Evolutionary conservation across 2,888 invertebrate species (phyloP).

Genomic region (Ophioninae sp.): DNA sequence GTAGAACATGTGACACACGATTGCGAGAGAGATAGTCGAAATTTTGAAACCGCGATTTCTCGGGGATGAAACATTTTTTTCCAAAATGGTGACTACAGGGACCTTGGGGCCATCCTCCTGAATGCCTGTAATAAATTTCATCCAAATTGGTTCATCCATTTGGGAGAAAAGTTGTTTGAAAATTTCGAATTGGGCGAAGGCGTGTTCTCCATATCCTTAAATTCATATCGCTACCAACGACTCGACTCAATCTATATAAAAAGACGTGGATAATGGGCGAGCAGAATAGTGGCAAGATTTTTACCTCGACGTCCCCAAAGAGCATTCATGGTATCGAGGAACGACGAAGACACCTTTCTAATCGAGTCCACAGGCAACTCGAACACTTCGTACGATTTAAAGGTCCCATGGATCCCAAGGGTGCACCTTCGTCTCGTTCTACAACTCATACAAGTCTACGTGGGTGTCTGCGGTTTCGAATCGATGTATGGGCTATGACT

Average conservation of each 20-base stretch:
- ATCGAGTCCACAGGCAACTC: conserved; percentile 57
- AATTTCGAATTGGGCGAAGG: too few species aligned
- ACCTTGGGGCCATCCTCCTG: too few species aligned
- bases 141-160: too few species aligned
- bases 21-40: too few species aligned
- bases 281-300: neutral
- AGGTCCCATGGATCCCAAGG: conserved; percentile 64
- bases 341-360: conserved; percentile 66
- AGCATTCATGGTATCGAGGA: conserved; percentile 14
- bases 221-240: neutral
- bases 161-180: too few species aligned
- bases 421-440: conserved; percentile 27
- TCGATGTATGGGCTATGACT: conserved; percentile 10
- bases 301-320: neutral
- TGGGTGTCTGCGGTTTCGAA: conserved; percentile 2
- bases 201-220: too few species aligned
- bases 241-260: conserved; percentile 11
- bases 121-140: too few species aligned
- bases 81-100: too few species aligned
- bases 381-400: conserved; percentile 35
- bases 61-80: too few species aligned
- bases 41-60: too few species aligned
- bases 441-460: neutral
- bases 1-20: too few species aligned
- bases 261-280: neutral